Conservation (phyloP, 2,888 invertebrate species). For the Zygaena filipendulae region DNA sequence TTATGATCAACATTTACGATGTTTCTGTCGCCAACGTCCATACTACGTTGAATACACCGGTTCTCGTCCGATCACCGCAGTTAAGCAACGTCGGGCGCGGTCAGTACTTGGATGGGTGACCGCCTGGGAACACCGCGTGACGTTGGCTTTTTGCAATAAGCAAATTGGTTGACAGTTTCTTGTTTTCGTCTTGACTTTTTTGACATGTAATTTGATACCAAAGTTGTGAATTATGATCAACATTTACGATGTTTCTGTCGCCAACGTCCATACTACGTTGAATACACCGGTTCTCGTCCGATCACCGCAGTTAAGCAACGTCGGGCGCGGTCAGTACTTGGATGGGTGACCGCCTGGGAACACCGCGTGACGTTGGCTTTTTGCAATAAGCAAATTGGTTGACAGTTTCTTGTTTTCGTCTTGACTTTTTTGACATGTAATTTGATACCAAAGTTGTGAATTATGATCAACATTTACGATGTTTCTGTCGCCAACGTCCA, state of each 20-base stretch:
- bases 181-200: too few species aligned
- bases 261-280: constrained; percentile 48
- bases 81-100: constrained; percentile 38
- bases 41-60: constrained; percentile 42
- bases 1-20: too few species aligned
- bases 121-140: constrained; percentile 33
- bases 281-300: constrained; percentile 41
- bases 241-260: too few species aligned
- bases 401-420: too few species aligned
- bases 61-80: constrained; percentile 44
- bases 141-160: constrained; percentile 38
- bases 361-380: constrained; percentile 26
- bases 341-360: constrained; percentile 38
- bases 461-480: too few species aligned
- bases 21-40: constrained; percentile 37
- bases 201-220: too few species aligned
- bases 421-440: too few species aligned
- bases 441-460: too few species aligned
- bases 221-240: too few species aligned
- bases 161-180: too few species aligned
- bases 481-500: constrained; percentile 19
- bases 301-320: constrained; percentile 38
- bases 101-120: constrained; percentile 24
- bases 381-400: too few species aligned
- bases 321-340: constrained; percentile 32